Base-by-base conservation (phyloP, 64 coral and sea anemone genomes). In the Hydrozoanthus tunicans region DNA sequence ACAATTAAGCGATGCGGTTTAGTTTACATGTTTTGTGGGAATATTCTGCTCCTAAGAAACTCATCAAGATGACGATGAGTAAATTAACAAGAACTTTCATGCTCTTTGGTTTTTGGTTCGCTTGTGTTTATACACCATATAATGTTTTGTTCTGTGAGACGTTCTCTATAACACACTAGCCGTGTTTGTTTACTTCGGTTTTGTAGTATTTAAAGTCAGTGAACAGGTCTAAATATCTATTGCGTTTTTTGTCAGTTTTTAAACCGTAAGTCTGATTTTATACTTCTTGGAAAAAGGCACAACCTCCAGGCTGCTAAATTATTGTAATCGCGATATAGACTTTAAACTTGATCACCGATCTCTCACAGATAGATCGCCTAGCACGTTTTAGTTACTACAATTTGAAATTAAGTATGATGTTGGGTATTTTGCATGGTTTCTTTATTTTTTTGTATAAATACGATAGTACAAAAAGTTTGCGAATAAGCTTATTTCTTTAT, bases 1-100 rank as follows among this genome's bases (percentile, higher is more conserved):
- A 96, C 95, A 94, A 91, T 82, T 90, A 79, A 93, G 64, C 86
- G 73, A 63, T 83, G 51, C 20, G 74, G 59, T 93, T 93, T 56
- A 88, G 82, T 93, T 93, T 93, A 83, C 82, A 76, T 86, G 74
- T 78, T 78, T 85, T 85, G 82, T 86, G 81, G 62, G 58, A 78
- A 59, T 24, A 77, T 78, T 85, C 74, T 88, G 73, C 69, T 73
- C 54, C 59, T 57, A 59, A 79, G 64, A 67, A 86, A 88, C 70
- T 69, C 71, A 79, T 60, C 62, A 78, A 69, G 65, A 62, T 14
- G 55, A 51, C 14, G 60, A 43, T 55, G 53, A 57, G 56, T 56
- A 24, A 13, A 32, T 83, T 78, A 66, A 86, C 64, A 78, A 59
- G 9, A 78, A 63, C 64, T 79, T 86, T 70, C 53, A n/a, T 79